A percentile compares a stretch with the other conserved stretches of the same genome.
phyloP scores from a whole-genome alignment of 2,797 vertebrate species.

The Onychomys torridus region DNA sequence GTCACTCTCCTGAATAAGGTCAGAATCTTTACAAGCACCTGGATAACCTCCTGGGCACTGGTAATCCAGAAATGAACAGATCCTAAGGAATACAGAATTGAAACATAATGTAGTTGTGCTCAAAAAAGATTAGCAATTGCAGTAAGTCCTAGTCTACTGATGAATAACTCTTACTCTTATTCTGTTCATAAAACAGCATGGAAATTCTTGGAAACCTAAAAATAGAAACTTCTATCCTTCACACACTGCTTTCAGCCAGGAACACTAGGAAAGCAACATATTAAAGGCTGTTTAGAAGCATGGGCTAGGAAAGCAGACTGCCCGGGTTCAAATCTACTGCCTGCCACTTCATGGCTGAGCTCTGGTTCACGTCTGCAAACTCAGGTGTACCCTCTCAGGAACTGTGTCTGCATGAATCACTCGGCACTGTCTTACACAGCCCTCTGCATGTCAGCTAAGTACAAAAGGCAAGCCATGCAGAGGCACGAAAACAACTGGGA shows the following conservation, averaged over 20 bases:
- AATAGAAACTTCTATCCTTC: neutral
- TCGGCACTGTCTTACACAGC: neutral
- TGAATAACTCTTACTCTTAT: neutral
- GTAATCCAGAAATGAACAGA: neutral
- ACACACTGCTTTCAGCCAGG: neutral
- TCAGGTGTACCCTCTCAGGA: neutral
- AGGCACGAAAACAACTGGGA: neutral
- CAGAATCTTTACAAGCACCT: neutral
- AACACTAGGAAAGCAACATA: neutral
- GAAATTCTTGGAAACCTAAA: neutral
- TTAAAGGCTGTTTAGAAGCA: neutral
- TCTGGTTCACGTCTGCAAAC: neutral
- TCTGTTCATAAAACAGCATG: constrained; percentile 5
- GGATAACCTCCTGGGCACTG: neutral
- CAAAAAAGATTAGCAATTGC: neutral
- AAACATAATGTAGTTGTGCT: neutral
- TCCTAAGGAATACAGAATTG: neutral
- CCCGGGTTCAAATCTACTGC: neutral
- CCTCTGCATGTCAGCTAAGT: neutral
- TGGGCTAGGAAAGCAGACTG: neutral
- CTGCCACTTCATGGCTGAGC: neutral
- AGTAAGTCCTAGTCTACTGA: constrained; percentile 5
- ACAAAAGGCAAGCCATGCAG: neutral
- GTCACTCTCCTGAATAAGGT: neutral
- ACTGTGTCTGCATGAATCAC: neutral